Evolutionary conservation across 2,888 invertebrate species (phyloP), one percentile per base, ranked within the genome.

Genomic region (Panorpa germanica): DNA sequence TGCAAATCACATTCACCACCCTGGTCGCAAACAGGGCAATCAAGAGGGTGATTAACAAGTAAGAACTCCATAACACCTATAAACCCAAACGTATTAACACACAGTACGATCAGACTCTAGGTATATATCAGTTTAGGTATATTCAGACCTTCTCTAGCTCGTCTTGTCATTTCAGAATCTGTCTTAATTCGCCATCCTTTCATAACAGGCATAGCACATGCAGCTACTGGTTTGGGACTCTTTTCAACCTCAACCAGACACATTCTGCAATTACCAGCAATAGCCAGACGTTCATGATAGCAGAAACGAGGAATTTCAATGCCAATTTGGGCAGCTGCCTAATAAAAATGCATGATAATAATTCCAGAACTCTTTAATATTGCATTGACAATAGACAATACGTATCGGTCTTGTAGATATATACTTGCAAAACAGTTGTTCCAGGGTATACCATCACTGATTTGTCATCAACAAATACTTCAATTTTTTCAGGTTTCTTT

Each of bases 151-250:
- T 69, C 69, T 8, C 69, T 58, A 2, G 71, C 71, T 49, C 76
- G 70, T 37, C 68, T 67, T 1, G 90, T 90, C 58, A 95, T 63
- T 42, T 90, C 88, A 0, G 96, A 96, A 52, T 98, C 83, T 12
- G 98, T 98, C 54, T 96, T 96, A 12, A 99, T 74, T 40, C 82
- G 70, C 98, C 88, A 90, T n/a, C 96, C 98, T 55, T 96, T 96
- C 95, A 98, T 93, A 0, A 99, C 96, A 0, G 98, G 98, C 96
- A 98, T 98, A 9, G 98, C 98, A 55, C 98, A 98, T 1, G 96
- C 93, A 6, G 98, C 98, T 0, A 93, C 85, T 1, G 96, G 96
- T 64, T 98, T 93, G 2, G 91, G 80, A 23, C 93, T 88, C 52
- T 88, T 95, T 52, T 99, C 98, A 8, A 99, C 93, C 58, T 99